Evolutionary conservation across 1,140 invertebrate genomes (phyloP), one percentile per base, ranked within the genome.

Genomic region (Polypedilum pembai): DNA sequence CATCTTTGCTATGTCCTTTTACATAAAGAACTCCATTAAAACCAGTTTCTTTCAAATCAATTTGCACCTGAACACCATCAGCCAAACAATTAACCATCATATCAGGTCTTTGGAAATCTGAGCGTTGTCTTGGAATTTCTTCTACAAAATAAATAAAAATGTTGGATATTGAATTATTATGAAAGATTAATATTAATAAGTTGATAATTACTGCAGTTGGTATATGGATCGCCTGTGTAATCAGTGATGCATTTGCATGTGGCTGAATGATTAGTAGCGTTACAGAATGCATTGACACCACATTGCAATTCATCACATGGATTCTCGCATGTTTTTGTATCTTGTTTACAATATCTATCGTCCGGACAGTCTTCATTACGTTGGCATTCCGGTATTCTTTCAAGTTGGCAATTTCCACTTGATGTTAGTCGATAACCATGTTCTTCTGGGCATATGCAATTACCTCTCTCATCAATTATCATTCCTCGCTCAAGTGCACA

Each of bases 11-110:
- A 80, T 95, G 93, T 8, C 94, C 94, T 84, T 96, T 96, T 0
- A 97, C 95, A 78, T 97, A 97, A 0, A 97, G 83, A 1, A 97
- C 90, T 3, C 95, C 95, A 77, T 95, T 94, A 80, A 96, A 96
- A 69, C 91, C 92, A 77, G 90, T 84, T 80, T 90, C 85, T 75
- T 87, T 87, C 45, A 95, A 89, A 77, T 91, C 88, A 73, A 96
- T 90, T 78, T 92, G 89, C 0, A 96, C 93, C 79, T 94, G 91
- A 0, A 97, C 92, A 40, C 94, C 94, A 82, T 97, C 94, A 15
- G 94, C 94, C 41, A 95, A 81, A 83, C 95, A 97, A 78, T 89
- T 92, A 40, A 96, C 94, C 41, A 88, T 87, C 88, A 95, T 92
- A 74, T 93, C 91, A 8, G 92, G 92, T 76, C 87, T 85, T 8